Percentiles rank a stretch among this genome's conserved stretches.
These are phyloP conservation scores for Myathropa florea DNA, from an alignment of 2,888 invertebrate genomes.

Conservation along the genomic window DNA sequence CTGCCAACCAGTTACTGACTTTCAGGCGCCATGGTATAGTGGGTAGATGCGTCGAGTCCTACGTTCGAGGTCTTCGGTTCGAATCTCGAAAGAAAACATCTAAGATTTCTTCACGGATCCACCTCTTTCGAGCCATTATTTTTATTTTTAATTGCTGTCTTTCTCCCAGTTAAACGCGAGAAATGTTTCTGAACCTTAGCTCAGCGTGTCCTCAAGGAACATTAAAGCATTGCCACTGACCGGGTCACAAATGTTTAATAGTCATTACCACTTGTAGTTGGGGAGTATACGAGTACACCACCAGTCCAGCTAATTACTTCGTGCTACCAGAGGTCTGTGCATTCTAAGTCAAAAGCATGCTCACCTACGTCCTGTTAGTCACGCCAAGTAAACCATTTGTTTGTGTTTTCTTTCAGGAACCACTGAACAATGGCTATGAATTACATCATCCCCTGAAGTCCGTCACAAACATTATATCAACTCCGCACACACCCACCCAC, in stretches of 20 bases:
- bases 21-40: too few species aligned
- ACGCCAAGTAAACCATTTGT: neutral
- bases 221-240: neutral
- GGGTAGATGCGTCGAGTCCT: too few species aligned
- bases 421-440: neutral
- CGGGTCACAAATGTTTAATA: neutral
- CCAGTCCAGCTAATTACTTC: neutral
- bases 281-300: neutral
- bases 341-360: neutral
- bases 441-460: neutral
- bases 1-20: too few species aligned
- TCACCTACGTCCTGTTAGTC: neutral
- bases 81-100: too few species aligned
- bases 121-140: too few species aligned
- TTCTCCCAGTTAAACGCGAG: neutral
- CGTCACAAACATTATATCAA: too few species aligned
- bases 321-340: neutral
- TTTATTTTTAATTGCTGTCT: too few species aligned
- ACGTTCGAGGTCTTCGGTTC: too few species aligned
- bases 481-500: too few species aligned
- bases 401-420: neutral
- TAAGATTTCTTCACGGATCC: too few species aligned
- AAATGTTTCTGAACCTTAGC: neutral
- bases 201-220: too few species aligned
- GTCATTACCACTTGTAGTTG: neutral